A percentile compares a stretch with the other conserved stretches of the same genome.
phyloP scores from a whole-genome alignment of 2,888 invertebrate genomes.

The Eurytoma adleriae region DNA sequence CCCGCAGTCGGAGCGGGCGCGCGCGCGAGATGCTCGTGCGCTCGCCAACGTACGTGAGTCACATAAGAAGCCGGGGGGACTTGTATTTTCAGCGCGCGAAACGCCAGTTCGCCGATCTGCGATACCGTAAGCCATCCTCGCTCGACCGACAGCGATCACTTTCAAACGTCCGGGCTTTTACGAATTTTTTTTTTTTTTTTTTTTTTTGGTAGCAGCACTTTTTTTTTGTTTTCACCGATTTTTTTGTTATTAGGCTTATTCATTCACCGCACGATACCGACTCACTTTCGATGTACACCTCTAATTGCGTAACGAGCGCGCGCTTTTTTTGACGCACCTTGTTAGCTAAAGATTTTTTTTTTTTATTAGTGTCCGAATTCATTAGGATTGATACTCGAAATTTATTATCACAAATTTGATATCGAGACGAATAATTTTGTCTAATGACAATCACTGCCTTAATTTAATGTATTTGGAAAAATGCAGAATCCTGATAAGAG shows the following conservation, averaged over 20 bases:
- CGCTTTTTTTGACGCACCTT: background rate
- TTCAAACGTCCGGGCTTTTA: slow-evolving; percentile 1
- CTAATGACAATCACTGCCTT: too few species aligned
- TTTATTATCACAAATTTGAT: too few species aligned
- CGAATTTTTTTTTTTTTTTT: slow-evolving; percentile 20
- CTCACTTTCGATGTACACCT: slow-evolving; percentile 26
- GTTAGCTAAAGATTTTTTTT: background rate
- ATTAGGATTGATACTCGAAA: too few species aligned
- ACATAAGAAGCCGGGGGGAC: slow-evolving; percentile 44
- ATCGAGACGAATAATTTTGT: too few species aligned
- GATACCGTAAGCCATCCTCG: slow-evolving; percentile 18
- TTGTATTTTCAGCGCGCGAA: slow-evolving; percentile 30
- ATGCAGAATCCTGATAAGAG: too few species aligned
- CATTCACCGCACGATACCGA: slow-evolving; percentile 15
- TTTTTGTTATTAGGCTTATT: background rate
- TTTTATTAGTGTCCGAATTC: background rate
- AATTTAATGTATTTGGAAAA: too few species aligned
- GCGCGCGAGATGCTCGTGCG: slow-evolving; percentile 22
- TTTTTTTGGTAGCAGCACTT: background rate
- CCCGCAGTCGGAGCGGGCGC: slow-evolving; percentile 40
- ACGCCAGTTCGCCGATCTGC: slow-evolving; percentile 4
- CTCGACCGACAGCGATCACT: slow-evolving; percentile 10
- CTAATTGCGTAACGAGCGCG: slow-evolving; percentile 14
- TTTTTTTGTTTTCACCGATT: slow-evolving; percentile 8
- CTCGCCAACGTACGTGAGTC: slow-evolving; percentile 46